These are phyloP conservation scores for Pocillopora verrucosa DNA, from an alignment of 64 coral and sea anemone species.

Conservation along the genomic window DNA sequence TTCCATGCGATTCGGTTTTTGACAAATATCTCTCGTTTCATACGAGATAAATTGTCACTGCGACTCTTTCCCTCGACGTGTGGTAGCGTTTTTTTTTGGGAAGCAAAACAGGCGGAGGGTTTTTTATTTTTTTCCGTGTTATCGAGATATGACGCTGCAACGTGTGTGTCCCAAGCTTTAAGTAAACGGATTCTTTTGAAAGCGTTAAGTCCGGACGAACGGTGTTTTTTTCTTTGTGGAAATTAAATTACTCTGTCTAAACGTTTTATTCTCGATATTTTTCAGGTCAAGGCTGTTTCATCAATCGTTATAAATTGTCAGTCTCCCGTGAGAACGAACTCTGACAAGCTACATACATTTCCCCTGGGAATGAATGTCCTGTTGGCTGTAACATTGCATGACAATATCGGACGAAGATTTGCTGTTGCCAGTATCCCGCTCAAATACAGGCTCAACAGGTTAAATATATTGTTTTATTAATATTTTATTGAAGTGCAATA, in stretches of 20 bases:
- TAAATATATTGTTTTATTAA: not conserved
- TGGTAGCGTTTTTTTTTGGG: too few relatives aligned
- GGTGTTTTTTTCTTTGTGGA: not conserved
- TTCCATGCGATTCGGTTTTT: too few relatives aligned
- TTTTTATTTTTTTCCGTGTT: too few relatives aligned
- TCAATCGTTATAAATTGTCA: conserved; percentile 72
- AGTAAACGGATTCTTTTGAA: too few relatives aligned
- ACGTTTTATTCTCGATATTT: not conserved
- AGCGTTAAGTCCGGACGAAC: too few relatives aligned
- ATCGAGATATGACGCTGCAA: too few relatives aligned
- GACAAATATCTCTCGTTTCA: too few relatives aligned
- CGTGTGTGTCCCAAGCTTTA: too few relatives aligned
- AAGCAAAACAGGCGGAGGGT: too few relatives aligned
- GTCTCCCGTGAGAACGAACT: conserved; percentile 68
- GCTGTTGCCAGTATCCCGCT: conserved; percentile 86
- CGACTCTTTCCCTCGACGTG: too few relatives aligned
- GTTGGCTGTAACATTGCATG: conserved; percentile 85
- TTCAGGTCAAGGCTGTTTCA: conserved; percentile 87
- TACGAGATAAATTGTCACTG: too few relatives aligned
- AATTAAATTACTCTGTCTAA: not conserved
- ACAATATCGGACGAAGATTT: conserved; percentile 95
- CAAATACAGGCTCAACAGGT: conserved; percentile 95
- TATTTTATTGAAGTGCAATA: too few relatives aligned
- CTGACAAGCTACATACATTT: conserved; percentile 80
- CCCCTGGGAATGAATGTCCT: conserved; percentile 91